Evolutionary conservation across 2,113 vertebrate genomes (phyloP), one percentile per base, ranked within the genome.

Genomic region (Taurulus bubalis): DNA sequence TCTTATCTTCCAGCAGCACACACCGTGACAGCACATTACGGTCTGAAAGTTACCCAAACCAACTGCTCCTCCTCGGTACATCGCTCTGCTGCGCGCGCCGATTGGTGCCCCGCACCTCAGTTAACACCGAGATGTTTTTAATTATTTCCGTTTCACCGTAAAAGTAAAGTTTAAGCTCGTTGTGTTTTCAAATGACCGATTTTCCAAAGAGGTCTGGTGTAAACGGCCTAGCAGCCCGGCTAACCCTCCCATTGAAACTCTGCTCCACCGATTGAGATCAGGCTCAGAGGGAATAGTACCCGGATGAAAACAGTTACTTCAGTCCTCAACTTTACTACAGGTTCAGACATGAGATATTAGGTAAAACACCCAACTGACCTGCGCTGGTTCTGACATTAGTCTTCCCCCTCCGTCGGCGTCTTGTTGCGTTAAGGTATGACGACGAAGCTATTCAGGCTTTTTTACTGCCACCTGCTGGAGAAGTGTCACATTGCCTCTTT

Each of bases 401-500:
- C 73, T 65, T 83, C 63, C 42, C 82, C 11, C 30, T 83, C 63
- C 63, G 30, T 32, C 30, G 30, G 30, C 30, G 30, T 49, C 77
- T 45, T 64, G 11, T 45, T 51, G n/a, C 40, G 36, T 24, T 22
- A 62, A 6, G 53, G 47, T 5, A 56, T 56, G 8, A 2, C 45
- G 18, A 49, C 45, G 18, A 49, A 20, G 53, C 7, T 30, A 1
- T 1, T 49, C 4, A 16, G 6, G 2, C 8, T 20, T 83, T 77
- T n/a, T 36, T 85, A 85, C 66, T n/a, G 65, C 76, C 85, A 18
- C 58, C 85, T 78, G 4, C 62, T 70, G 88, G 75, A 40, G 0
- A 79, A 36, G 1, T 9, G 2, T 6, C 6, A 28, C 24, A 15
- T 26, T 15, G 1, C 1, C n/a, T 58, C 55, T 28, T 58, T 58